A percentile compares a stretch with the other conserved stretches of the same genome.
phyloP scores from a whole-genome alignment of 2,888 invertebrate species.

The Dynastes hyllus region DNA sequence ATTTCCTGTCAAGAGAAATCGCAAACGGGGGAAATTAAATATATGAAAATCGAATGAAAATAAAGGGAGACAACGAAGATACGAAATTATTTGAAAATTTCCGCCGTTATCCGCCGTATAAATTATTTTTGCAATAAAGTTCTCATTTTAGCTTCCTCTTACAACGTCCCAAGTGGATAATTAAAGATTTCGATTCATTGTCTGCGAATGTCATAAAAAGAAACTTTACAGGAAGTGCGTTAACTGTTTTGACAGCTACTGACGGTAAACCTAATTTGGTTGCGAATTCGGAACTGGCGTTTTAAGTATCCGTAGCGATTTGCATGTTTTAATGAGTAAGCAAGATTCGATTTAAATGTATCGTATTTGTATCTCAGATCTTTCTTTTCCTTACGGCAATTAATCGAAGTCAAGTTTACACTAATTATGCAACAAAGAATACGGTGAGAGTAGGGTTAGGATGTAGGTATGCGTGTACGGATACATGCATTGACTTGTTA shows the following conservation, averaged over 20 bases:
- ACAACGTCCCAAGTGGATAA: no score
- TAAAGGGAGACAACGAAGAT: no score
- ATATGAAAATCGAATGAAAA: no score
- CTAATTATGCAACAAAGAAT: constrained; percentile 16
- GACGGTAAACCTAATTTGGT: not conserved
- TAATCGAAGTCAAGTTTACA: constrained; percentile 34
- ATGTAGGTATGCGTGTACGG: not conserved
- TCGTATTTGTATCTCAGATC: not conserved
- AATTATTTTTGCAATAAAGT: no score
- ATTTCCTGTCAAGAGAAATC: no score
- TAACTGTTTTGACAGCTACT: not conserved
- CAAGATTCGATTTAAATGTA: not conserved
- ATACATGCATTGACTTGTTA: constrained; percentile 13
- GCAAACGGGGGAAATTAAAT: no score
- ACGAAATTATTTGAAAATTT: no score
- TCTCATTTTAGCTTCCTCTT: no score
- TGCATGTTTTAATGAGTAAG: constrained; percentile 7
- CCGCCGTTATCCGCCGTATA: no score
- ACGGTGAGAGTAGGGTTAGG: constrained; percentile 7
- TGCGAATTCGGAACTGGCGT: not conserved
- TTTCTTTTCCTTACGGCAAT: constrained; percentile 1
- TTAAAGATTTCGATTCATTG: no score
- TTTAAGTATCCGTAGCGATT: not conserved
- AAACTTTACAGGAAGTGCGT: no score
- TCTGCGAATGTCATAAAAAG: no score